A percentile compares a stretch with the other conserved stretches of the same genome.
Conservation (phyloP, 2,888 invertebrate species). For the Coenonympha arcania region DNA sequence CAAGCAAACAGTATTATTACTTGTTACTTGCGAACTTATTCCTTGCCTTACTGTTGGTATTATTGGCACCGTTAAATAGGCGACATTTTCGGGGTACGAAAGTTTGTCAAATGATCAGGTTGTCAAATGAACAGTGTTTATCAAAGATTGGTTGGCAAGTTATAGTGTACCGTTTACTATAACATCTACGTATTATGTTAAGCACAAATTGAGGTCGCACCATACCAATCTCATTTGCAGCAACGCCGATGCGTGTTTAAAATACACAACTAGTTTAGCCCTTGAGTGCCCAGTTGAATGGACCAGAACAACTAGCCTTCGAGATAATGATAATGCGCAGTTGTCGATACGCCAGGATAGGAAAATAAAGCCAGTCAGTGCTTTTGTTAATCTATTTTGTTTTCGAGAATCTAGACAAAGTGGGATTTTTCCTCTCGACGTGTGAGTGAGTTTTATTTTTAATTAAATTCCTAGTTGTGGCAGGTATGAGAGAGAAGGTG, state of each 20-base stretch:
- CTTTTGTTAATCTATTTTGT: not conserved
- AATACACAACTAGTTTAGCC: constrained; percentile 31
- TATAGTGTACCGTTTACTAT: constrained; percentile 10
- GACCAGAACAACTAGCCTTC: constrained; percentile 23
- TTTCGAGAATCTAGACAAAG: not conserved
- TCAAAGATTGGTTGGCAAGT: too few relatives aligned
- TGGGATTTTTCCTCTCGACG: not conserved
- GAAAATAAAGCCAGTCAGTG: not conserved
- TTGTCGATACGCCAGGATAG: constrained; percentile 9
- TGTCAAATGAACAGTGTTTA: too few relatives aligned
- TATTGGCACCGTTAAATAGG: too few relatives aligned
- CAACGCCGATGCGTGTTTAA: constrained; percentile 32
- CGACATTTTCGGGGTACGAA: too few relatives aligned
- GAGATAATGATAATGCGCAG: constrained; percentile 23
- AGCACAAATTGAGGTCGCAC: constrained; percentile 25
- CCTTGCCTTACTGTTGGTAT: too few relatives aligned
- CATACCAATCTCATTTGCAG: constrained; percentile 32
- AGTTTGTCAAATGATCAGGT: too few relatives aligned
- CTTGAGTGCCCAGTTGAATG: constrained; percentile 34
- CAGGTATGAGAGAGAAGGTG: too few relatives aligned
- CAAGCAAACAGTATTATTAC: too few relatives aligned
- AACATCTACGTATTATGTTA: not conserved
- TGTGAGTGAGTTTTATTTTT: too few relatives aligned
- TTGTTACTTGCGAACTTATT: too few relatives aligned
- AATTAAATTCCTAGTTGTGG: too few relatives aligned